Percentiles rank a stretch among this genome's conserved stretches.
phyloP scores from a whole-genome alignment of 2,888 invertebrate genomes.

The Pseudanteris insignis region DNA sequence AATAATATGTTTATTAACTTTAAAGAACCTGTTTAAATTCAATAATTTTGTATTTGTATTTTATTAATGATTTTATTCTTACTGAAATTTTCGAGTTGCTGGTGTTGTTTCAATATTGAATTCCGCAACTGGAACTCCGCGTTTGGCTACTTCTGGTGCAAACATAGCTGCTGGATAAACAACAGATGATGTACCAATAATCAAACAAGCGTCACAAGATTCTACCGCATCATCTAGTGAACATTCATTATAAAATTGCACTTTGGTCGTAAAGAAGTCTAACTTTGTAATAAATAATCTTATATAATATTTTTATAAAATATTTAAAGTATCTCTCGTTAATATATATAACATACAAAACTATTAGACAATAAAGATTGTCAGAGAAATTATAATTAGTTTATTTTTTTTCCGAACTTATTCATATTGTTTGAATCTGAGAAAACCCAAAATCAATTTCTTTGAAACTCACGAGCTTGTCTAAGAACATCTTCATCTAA shows the following conservation, averaged over 20 bases:
- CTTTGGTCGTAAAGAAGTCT: too few species aligned
- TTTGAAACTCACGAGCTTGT: constrained; percentile 72
- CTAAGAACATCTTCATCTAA: constrained; percentile 73
- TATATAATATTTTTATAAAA: too few species aligned
- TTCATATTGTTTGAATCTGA: background rate
- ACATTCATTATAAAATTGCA: too few species aligned
- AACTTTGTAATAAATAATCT: too few species aligned
- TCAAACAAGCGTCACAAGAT: constrained; percentile 79
- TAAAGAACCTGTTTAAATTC: background rate
- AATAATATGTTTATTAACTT: too few species aligned
- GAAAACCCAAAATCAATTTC: constrained; percentile 1
- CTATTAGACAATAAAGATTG: background rate
- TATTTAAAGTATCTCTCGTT: too few species aligned
- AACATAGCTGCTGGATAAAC: constrained; percentile 91
- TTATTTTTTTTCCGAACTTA: constrained; percentile 1
- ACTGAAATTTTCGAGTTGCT: constrained; percentile 69
- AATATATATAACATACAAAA: too few species aligned
- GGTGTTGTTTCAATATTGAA: constrained; percentile 74
- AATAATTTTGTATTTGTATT: constrained; percentile 2
- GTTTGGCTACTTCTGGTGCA: constrained; percentile 78
- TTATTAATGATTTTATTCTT: constrained; percentile 47
- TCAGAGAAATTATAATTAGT: background rate
- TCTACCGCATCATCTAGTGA: constrained; percentile 64
- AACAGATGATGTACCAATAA: constrained; percentile 87
- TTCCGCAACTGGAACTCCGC: constrained; percentile 80